These are phyloP conservation scores for Ammodytes dubius DNA, from an alignment of 2,113 vertebrate species.

Conservation along the genomic window DNA sequence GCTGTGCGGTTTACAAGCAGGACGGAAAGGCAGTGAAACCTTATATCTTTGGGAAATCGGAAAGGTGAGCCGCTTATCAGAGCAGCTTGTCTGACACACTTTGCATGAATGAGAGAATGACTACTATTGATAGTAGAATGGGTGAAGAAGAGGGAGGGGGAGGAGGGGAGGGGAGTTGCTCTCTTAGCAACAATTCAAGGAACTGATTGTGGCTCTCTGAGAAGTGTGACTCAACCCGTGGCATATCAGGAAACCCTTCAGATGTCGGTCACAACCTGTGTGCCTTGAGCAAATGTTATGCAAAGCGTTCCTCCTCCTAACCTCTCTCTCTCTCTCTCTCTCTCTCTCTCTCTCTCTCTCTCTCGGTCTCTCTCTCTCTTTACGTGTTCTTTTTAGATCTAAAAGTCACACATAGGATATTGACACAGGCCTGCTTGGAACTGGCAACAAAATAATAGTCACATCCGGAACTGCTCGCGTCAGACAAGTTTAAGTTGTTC, in stretches of 20 bases:
- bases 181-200: constrained; percentile 77
- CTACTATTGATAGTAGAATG: constrained; percentile 41
- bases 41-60: background rate
- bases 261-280: constrained; percentile 63
- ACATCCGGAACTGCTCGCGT: constrained; percentile 2
- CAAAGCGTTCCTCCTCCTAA: constrained; percentile 33
- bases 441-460: constrained; percentile 10
- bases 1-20: background rate
- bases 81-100: constrained; percentile 40
- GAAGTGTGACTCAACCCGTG: constrained; percentile 81
- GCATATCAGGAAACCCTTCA: constrained; percentile 80
- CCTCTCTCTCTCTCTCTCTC: background rate
- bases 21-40: background rate
- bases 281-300: constrained; percentile 58
- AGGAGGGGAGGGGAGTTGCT: constrained; percentile 32
- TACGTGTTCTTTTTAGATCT: background rate
- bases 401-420: constrained; percentile 38
- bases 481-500: constrained; percentile 11
- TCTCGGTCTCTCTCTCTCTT: constrained; percentile 31
- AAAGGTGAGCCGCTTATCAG: background rate
- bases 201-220: constrained; percentile 77
- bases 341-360: background rate
- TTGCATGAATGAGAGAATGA: constrained; percentile 52
- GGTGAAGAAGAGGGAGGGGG: constrained; percentile 14
- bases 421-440: constrained; percentile 59